Evolutionary conservation across 2,888 invertebrate genomes (phyloP).

Genomic region (Zaprionus obscuricornis): DNA sequence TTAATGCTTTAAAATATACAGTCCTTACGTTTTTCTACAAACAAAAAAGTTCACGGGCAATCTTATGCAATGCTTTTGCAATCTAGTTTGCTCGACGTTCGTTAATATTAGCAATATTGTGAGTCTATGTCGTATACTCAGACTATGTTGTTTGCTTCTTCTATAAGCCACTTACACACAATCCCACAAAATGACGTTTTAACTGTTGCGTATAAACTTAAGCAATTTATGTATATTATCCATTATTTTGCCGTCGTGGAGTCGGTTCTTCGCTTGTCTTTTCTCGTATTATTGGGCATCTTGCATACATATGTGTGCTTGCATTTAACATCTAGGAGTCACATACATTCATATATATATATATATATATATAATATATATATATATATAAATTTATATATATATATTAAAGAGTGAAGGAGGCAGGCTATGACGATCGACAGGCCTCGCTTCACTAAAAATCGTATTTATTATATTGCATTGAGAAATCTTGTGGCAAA

Average conservation of each 20-base stretch:
- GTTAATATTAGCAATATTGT: no score
- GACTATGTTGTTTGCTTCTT: constrained; percentile 9
- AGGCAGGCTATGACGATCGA: constrained; percentile 37
- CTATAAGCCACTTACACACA: constrained; percentile 21
- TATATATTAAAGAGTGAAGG: constrained; percentile 1
- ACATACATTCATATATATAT: constrained; percentile 1
- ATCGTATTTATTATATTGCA: constrained; percentile 65
- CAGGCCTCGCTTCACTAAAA: constrained; percentile 58
- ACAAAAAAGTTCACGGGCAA: no score
- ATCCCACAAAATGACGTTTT: constrained; percentile 60
- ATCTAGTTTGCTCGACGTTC: no score
- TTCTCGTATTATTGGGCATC: background rate
- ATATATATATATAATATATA: background rate
- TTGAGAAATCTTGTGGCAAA: constrained; percentile 61
- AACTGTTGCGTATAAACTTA: constrained; percentile 67
- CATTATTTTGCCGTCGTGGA: constrained; percentile 25
- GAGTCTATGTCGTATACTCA: constrained; percentile 38
- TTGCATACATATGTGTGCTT: constrained; percentile 30
- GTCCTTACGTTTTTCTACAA: no score
- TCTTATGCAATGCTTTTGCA: no score
- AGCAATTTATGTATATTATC: constrained; percentile 67
- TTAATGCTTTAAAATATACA: no score
- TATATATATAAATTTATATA: background rate
- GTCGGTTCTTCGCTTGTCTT: background rate
- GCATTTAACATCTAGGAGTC: background rate